Conservation (phyloP, 2,113 vertebrate species). For the Anhinga rufa region DNA sequence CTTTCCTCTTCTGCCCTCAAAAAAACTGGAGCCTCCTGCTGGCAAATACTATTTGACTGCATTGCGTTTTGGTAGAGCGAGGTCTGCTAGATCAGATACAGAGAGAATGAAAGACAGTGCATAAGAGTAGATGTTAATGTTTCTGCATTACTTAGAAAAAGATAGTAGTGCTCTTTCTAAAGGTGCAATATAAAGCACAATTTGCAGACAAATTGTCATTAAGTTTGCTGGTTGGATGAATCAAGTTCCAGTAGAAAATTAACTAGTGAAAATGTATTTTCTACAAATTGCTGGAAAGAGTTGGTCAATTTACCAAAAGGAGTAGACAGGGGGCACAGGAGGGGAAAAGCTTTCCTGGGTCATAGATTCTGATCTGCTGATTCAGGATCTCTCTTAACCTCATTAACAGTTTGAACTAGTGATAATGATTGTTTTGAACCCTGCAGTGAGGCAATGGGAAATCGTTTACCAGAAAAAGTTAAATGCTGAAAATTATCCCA, state of each 20-base stretch:
- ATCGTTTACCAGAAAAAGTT: slow-evolving; percentile 24
- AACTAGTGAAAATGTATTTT: slow-evolving; percentile 58
- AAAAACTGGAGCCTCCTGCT: not conserved
- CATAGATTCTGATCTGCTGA: slow-evolving; percentile 65
- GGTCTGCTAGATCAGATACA: not conserved
- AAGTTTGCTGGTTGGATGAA: slow-evolving; percentile 33
- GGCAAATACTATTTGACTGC: not conserved
- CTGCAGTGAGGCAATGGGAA: slow-evolving; percentile 24
- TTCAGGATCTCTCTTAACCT: slow-evolving; percentile 61
- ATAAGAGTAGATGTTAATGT: not conserved
- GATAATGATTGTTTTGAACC: slow-evolving; percentile 47
- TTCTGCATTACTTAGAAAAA: not conserved
- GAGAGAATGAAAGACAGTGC: not conserved
- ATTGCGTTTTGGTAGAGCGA: not conserved
- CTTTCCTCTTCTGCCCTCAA: not conserved
- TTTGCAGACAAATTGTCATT: slow-evolving; percentile 1
- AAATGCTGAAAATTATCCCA: not conserved
- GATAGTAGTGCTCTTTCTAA: not conserved
- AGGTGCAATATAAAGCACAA: not conserved
- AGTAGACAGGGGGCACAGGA: not conserved
- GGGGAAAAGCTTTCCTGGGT: slow-evolving; percentile 51
- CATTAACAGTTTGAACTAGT: slow-evolving; percentile 63
- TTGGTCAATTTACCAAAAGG: slow-evolving; percentile 37
- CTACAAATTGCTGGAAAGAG: slow-evolving; percentile 39
- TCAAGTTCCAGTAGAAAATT: slow-evolving; percentile 55